Conservation (phyloP, 1,140 invertebrate genomes). For the Leptinotarsa texana region DNA sequence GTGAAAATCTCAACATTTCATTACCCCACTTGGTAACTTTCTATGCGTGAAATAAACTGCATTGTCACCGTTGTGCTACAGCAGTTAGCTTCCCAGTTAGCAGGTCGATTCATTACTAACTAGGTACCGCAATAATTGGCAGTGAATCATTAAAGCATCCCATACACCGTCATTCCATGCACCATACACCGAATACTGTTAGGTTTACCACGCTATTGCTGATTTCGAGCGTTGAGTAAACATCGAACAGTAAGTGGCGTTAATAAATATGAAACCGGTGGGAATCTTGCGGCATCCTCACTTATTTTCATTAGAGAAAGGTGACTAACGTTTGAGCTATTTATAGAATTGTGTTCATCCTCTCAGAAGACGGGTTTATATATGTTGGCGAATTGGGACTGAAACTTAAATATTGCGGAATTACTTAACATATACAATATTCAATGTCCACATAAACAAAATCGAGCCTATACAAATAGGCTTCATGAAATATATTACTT, state of each 20-base stretch:
- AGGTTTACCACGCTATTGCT: background rate
- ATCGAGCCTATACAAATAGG: too few species aligned
- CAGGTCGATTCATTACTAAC: background rate
- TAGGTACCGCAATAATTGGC: constrained; percentile 2
- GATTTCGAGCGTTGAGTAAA: constrained; percentile 11
- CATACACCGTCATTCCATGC: constrained; percentile 4
- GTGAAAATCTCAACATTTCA: too few species aligned
- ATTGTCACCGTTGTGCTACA: background rate
- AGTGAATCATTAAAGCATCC: constrained; percentile 3
- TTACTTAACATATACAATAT: too few species aligned
- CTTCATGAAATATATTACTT: too few species aligned
- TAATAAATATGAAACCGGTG: constrained; percentile 17
- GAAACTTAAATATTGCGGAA: too few species aligned
- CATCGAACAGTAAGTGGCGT: constrained; percentile 6
- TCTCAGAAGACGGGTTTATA: background rate
- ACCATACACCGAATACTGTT: constrained; percentile 13
- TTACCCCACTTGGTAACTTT: too few species aligned
- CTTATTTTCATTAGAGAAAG: constrained; percentile 14
- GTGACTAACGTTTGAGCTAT: constrained; percentile 13
- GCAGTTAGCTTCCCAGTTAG: background rate
- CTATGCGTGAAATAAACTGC: background rate
- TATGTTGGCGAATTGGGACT: too few species aligned
- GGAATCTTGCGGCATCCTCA: constrained; percentile 16
- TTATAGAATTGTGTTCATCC: constrained; percentile 6
- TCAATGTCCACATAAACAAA: too few species aligned